These are phyloP conservation scores for Drosophila persimilis DNA, from an alignment of 1,140 invertebrate species.

Conservation along the genomic window DNA sequence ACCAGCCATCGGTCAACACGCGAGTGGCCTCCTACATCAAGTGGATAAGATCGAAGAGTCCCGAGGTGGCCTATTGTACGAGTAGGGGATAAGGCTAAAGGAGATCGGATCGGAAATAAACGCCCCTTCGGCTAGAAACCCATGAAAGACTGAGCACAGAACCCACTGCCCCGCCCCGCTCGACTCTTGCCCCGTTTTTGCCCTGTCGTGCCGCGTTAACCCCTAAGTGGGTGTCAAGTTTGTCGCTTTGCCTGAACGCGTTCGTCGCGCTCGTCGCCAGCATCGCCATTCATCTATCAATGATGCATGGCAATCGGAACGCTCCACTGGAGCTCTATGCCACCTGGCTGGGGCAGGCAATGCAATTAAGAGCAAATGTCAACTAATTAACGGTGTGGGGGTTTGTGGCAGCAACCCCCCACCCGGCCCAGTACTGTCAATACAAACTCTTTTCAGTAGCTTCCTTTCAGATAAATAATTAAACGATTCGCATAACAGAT, in stretches of 20 bases:
- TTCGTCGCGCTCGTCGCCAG: neutral
- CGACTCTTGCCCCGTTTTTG: neutral
- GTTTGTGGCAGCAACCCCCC: constrained; percentile 5
- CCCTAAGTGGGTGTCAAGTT: constrained; percentile 68
- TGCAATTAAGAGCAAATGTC: constrained; percentile 82
- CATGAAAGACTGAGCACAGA: neutral
- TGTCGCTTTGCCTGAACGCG: constrained; percentile 65
- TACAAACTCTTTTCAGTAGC: constrained; percentile 36
- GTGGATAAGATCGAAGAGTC: constrained; percentile 87
- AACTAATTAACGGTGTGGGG: constrained; percentile 74
- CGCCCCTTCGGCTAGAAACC: no score
- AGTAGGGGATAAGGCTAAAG: neutral
- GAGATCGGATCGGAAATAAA: no score
- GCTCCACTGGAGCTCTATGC: constrained; percentile 59
- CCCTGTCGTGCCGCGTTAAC: constrained; percentile 30
- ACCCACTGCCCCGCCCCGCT: no score
- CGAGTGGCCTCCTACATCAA: constrained; percentile 87
- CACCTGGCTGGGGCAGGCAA: constrained; percentile 14
- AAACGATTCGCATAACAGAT: constrained; percentile 81
- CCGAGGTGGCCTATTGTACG: constrained; percentile 68
- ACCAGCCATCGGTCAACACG: constrained; percentile 87
- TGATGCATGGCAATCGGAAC: constrained; percentile 61
- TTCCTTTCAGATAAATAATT: constrained; percentile 81
- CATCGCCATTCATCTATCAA: constrained; percentile 55
- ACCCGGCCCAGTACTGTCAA: constrained; percentile 19